Evolutionary conservation across 2,797 vertebrate genomes (phyloP), one percentile per base, ranked within the genome.

Genomic region (Gambusia yucatana): DNA sequence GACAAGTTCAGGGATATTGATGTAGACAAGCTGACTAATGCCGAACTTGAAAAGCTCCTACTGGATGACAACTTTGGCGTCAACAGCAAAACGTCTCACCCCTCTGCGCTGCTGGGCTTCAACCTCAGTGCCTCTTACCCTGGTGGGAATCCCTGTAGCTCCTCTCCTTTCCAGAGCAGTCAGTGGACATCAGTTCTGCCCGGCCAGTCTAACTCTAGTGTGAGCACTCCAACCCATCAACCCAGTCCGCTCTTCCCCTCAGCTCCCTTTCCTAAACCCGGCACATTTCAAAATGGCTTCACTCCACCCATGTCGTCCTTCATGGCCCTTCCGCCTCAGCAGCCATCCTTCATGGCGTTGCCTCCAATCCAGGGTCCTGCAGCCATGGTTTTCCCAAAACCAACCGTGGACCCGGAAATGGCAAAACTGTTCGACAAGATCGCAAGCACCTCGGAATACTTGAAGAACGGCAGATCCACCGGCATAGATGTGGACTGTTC

Each of bases 391-490:
- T 96, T 96, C 77, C 95, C 90, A 0, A 95, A 89, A 84, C 95
- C 96, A 36, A 41, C 95, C 0, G 95, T 99, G 59, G 96, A 96
- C 77, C 97, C 98, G 33, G 97, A 97, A 92, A 97, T 99, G 97
- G 97, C 96, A 83, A 97, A 97, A 87, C 95, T 99, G 30, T 98
- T 99, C 61, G 97, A 98, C 92, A 98, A 99, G 96, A 98, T 99
- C 82, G 97, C 98, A 83, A 99, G 97, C 93, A 99, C 98, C 78
- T 98, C 97, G 0, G 97, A 99, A 84, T 99, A 98, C 94, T 93
- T 98, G 93, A 98, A 96, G 93, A 98, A 98, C 9, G 97, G 97
- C 50, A 97, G 94, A 90, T 96, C 96, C 16, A 87, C 91, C 22
- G 95, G 90, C 92, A 93, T 92, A 0, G 97, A 97, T 79, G 75